Evolutionary conservation across 2,888 invertebrate genomes (phyloP).

Genomic region (Chrysomela aeneicollis): DNA sequence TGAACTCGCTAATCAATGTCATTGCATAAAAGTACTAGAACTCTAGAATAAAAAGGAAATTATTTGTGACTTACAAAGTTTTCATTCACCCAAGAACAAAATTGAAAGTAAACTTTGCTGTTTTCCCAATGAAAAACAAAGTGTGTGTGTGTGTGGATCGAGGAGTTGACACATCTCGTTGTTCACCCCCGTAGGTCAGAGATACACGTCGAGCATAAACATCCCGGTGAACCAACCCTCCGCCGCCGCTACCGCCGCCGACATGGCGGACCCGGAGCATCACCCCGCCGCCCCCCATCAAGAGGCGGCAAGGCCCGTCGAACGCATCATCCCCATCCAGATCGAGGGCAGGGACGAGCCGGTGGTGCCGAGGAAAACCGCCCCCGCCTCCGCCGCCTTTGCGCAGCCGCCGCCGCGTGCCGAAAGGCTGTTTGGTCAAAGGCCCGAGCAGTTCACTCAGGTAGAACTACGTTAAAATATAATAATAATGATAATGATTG

Average conservation of each 20-base stretch:
- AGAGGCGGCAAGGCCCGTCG: conserved; percentile 19
- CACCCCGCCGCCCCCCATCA: neutral
- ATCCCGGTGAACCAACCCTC: conserved; percentile 49
- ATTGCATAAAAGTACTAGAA: too few species aligned
- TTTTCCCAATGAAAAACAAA: too few species aligned
- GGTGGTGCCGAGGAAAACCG: conserved; percentile 69
- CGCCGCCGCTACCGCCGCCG: neutral
- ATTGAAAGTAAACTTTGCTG: too few species aligned
- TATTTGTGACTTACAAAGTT: too few species aligned
- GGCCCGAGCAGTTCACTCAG: conserved; percentile 63
- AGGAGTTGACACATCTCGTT: too few species aligned
- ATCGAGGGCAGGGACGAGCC: conserved; percentile 87
- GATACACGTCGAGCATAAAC: conserved; percentile 57
- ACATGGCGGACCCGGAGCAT: conserved; percentile 24
- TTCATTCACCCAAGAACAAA: too few species aligned
- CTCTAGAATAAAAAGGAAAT: too few species aligned
- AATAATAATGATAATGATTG: too few species aligned
- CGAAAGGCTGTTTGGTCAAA: conserved; percentile 51
- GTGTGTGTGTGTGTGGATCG: too few species aligned
- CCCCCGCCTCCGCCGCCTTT: conserved; percentile 28
- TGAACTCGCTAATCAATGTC: too few species aligned
- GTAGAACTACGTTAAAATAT: too few species aligned
- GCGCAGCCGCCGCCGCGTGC: conserved; percentile 36
- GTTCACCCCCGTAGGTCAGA: conserved; percentile 14
- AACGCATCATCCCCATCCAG: conserved; percentile 87